Conservation (phyloP, 2,888 invertebrate species). For the Vanessa cardui region DNA sequence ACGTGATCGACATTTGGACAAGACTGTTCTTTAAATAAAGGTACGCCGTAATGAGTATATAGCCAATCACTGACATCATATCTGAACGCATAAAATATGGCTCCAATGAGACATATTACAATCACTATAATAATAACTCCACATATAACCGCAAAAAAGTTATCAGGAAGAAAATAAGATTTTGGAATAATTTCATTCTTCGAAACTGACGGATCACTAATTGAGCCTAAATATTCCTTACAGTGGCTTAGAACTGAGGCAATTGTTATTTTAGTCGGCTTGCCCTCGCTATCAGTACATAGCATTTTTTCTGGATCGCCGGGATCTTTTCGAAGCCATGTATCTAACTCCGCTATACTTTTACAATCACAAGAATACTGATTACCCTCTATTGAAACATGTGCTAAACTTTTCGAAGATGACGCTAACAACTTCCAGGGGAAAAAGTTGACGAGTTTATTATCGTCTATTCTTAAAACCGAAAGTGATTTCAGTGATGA, state of each 20-base stretch:
- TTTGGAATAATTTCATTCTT: slow-evolving; percentile 81
- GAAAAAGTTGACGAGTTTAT: slow-evolving; percentile 88
- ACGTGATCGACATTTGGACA: slow-evolving; percentile 82
- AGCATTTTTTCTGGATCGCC: slow-evolving; percentile 87
- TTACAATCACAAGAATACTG: slow-evolving; percentile 92
- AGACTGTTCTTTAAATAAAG: slow-evolving; percentile 89
- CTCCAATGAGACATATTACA: slow-evolving; percentile 86
- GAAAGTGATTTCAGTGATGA: slow-evolving; percentile 87
- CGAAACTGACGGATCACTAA: slow-evolving; percentile 71
- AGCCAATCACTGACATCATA: slow-evolving; percentile 91
- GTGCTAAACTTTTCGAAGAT: slow-evolving; percentile 83
- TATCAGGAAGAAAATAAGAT: slow-evolving; percentile 85
- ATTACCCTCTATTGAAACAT: slow-evolving; percentile 89
- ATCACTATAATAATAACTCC: slow-evolving; percentile 87
- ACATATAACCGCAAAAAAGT: slow-evolving; percentile 89
- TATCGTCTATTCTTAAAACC: slow-evolving; percentile 89
- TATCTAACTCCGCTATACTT: slow-evolving; percentile 86
- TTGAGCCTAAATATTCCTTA: slow-evolving; percentile 84
- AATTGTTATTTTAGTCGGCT: slow-evolving; percentile 78
- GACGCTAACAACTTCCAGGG: slow-evolving; percentile 88
- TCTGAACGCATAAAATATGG: slow-evolving; percentile 88
- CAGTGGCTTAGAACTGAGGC: slow-evolving; percentile 83
- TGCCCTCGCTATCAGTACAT: slow-evolving; percentile 83
- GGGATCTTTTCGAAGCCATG: slow-evolving; percentile 86
- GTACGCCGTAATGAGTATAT: slow-evolving; percentile 89